Conservation (phyloP, 2,113 vertebrate species). For the Pimephales promelas region DNA sequence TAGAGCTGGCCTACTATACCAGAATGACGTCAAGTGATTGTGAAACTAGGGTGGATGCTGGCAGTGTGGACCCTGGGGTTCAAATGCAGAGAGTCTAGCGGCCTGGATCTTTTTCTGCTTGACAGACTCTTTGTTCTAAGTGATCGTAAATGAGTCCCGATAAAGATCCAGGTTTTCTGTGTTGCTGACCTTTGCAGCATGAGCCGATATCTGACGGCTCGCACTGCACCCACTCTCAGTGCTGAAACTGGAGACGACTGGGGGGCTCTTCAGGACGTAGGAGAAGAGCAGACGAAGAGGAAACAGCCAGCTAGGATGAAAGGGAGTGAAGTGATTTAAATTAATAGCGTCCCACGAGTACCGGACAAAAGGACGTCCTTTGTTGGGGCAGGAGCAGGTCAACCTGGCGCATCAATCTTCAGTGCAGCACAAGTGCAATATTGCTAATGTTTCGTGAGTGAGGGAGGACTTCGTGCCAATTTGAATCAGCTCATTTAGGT, state of each 20-base stretch:
- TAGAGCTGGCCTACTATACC: slow-evolving; percentile 41
- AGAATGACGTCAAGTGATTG: slow-evolving; percentile 43
- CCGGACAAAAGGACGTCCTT: slow-evolving; percentile 20
- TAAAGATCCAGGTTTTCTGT: slow-evolving; percentile 9
- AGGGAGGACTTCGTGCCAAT: neutral
- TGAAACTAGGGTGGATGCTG: slow-evolving; percentile 42
- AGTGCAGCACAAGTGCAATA: neutral
- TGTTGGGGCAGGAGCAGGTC: slow-evolving; percentile 14
- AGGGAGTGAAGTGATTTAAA: neutral
- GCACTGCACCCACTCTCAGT: neutral
- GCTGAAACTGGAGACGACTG: neutral
- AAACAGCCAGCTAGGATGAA: neutral
- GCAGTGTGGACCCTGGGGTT: slow-evolving; percentile 13
- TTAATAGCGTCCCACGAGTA: neutral
- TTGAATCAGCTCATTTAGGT: slow-evolving; percentile 24
- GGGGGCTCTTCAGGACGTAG: neutral
- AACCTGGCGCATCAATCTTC: slow-evolving; percentile 13
- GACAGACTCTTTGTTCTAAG: slow-evolving; percentile 12
- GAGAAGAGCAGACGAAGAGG: neutral
- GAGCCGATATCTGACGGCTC: neutral
- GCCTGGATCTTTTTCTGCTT: slow-evolving; percentile 1
- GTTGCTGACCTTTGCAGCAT: slow-evolving; percentile 5
- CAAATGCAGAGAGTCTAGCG: slow-evolving; percentile 17
- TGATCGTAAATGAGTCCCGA: slow-evolving; percentile 14
- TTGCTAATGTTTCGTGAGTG: slow-evolving; percentile 30